Conservation (phyloP, 1,140 invertebrate genomes). For the Tenebrio molitor region DNA sequence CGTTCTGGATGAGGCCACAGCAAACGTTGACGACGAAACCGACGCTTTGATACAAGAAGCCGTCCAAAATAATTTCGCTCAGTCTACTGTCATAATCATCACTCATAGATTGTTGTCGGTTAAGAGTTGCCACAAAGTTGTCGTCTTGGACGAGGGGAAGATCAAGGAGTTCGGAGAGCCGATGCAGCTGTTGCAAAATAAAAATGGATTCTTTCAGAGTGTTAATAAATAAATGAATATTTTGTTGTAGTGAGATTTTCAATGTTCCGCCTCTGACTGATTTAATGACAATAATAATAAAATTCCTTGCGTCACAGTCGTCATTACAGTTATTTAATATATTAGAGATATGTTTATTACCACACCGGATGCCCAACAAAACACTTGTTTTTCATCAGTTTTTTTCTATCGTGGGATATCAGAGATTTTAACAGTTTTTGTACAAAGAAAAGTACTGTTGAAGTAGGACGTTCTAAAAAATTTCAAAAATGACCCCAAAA, state of each 20-base stretch:
- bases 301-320: too few relatives aligned
- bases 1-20: conserved; percentile 83
- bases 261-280: background rate
- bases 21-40: conserved; percentile 79
- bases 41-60: conserved; percentile 79
- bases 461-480: too few relatives aligned
- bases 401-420: too few relatives aligned
- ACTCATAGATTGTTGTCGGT: conserved; percentile 73
- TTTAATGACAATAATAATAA: too few relatives aligned
- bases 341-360: too few relatives aligned
- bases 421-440: too few relatives aligned
- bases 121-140: conserved; percentile 55
- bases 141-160: conserved; percentile 74
- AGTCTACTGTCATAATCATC: conserved; percentile 86
- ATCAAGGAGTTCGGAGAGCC: background rate
- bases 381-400: too few relatives aligned
- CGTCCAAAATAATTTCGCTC: conserved; percentile 77
- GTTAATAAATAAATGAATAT: conserved; percentile 10
- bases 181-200: conserved; percentile 6
- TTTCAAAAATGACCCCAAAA: too few relatives aligned
- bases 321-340: too few relatives aligned
- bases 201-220: conserved; percentile 15
- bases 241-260: too few relatives aligned
- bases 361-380: too few relatives aligned
- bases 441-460: too few relatives aligned